Conservation (phyloP, 2,113 vertebrate genomes). For the Gulo gulo region DNA sequence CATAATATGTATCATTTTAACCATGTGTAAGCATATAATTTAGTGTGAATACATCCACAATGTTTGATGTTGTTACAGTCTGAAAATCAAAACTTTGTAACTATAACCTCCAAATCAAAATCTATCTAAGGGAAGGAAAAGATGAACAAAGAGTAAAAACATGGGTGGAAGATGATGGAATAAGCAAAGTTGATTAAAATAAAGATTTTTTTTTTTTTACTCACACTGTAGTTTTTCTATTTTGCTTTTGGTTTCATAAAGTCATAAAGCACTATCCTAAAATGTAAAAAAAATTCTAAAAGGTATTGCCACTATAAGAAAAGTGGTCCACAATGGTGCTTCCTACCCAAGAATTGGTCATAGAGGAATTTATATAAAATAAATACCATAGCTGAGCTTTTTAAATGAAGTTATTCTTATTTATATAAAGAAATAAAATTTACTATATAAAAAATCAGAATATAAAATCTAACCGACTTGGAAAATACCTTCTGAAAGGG, state of each 20-base stretch:
- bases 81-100: constrained; percentile 1
- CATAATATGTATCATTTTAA: background rate
- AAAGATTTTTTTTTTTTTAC: background rate
- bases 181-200: constrained; percentile 46
- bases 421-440: background rate
- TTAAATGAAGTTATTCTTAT: background rate
- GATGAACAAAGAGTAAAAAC: background rate
- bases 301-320: background rate
- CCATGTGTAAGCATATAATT: background rate
- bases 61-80: background rate
- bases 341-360: background rate
- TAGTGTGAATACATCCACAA: background rate
- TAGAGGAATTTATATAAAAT: background rate
- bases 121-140: background rate
- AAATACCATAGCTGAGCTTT: background rate
- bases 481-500: background rate
- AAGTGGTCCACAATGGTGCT: background rate
- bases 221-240: constrained; percentile 8
- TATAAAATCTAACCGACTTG: background rate
- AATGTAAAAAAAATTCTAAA: background rate
- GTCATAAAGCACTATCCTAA: constrained; percentile 45
- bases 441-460: background rate
- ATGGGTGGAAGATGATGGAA: background rate
- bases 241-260: constrained; percentile 32
- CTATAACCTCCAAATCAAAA: background rate